These are phyloP conservation scores for Oscheius sp. DNA, from an alignment of 2,888 invertebrate genomes.

Conservation along the genomic window DNA sequence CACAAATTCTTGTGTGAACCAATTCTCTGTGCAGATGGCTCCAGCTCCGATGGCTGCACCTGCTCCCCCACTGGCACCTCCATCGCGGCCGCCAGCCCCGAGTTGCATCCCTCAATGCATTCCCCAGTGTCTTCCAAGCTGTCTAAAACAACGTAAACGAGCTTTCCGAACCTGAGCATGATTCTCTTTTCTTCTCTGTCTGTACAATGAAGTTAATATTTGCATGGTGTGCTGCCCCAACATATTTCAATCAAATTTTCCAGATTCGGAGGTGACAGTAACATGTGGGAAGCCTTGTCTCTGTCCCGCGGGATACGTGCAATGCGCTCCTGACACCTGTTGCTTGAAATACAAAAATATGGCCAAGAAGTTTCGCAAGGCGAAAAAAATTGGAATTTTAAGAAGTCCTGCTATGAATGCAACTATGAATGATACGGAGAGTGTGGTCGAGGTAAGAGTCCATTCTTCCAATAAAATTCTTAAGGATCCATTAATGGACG, in stretches of 20 bases:
- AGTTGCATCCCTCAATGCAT: conserved; percentile 53
- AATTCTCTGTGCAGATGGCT: conserved; percentile 51
- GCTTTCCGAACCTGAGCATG: not conserved
- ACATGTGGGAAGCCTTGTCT: conserved; percentile 61
- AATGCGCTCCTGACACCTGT: conserved; percentile 63
- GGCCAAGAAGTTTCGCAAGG: conserved; percentile 63
- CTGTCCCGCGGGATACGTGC: conserved; percentile 65
- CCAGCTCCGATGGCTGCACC: conserved; percentile 45
- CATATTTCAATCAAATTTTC: not conserved
- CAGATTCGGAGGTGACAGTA: conserved; percentile 48
- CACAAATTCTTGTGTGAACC: conserved; percentile 50
- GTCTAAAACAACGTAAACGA: conserved; percentile 33
- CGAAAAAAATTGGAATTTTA: conserved; percentile 28
- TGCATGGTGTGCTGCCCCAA: conserved; percentile 10
- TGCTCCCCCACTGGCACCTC: conserved; percentile 4
- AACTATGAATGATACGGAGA: not conserved
- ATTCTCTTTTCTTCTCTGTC: not conserved
- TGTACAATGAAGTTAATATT: conserved; percentile 1
- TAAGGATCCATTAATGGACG: conserved; percentile 14
- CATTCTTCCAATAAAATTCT: not conserved
- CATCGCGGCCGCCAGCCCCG: conserved; percentile 38
- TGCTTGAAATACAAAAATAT: conserved; percentile 68
- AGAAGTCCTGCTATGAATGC: conserved; percentile 24
- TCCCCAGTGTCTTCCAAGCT: conserved; percentile 54
- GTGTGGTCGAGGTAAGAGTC: not conserved